Evolutionary conservation across 1,140 invertebrate genomes (phyloP).

Genomic region (Piezodorus guildinii): DNA sequence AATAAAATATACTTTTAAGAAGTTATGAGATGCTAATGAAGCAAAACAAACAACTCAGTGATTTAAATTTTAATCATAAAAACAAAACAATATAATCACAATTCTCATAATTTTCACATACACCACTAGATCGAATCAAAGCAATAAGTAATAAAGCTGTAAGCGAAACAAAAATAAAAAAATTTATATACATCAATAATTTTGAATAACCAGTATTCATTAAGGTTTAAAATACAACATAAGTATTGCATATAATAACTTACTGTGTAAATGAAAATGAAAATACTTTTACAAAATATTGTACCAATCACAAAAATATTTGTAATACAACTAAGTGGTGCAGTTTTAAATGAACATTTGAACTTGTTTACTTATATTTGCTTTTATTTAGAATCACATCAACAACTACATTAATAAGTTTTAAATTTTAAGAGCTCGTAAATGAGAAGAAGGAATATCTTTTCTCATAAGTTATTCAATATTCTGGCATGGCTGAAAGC

Average conservation of each 20-base stretch:
- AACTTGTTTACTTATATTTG: neutral
- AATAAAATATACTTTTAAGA: no score
- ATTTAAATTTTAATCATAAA: conserved; percentile 9
- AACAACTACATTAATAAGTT: neutral
- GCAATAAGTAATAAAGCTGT: conserved; percentile 11
- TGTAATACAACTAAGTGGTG: conserved; percentile 2
- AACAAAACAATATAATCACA: conserved; percentile 15
- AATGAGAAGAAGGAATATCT: no score
- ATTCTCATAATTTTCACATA: conserved; percentile 15
- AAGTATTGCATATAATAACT: no score
- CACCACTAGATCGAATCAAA: conserved; percentile 9
- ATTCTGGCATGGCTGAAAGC: no score
- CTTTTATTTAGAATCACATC: neutral
- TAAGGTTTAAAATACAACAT: no score
- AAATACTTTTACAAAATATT: no score
- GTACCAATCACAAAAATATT: neutral
- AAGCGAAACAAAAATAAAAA: neutral
- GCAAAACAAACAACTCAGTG: neutral
- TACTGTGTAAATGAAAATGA: no score
- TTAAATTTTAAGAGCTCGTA: no score
- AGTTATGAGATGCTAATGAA: neutral
- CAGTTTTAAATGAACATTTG: neutral
- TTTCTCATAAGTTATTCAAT: no score
- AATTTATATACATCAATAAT: neutral
- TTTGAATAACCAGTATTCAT: neutral